Conservation (phyloP, 1,140 invertebrate genomes). For the Steinernema khuongi region DNA sequence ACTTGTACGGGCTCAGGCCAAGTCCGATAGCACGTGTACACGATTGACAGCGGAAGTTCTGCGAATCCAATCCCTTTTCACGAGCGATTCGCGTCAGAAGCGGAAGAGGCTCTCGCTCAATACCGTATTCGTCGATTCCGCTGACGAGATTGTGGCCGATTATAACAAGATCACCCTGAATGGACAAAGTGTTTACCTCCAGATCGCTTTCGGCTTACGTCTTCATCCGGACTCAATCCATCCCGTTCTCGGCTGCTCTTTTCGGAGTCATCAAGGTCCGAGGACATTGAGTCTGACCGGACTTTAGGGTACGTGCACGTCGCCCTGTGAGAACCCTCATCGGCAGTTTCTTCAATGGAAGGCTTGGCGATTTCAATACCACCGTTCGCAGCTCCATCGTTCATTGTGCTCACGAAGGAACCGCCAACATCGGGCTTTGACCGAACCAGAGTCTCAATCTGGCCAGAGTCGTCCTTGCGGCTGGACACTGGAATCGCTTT, state of each 20-base stretch:
- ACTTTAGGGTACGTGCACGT: not conserved
- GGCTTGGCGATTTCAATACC: not conserved
- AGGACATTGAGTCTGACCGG: not conserved
- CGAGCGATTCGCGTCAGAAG: constrained; percentile 42
- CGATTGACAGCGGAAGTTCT: constrained; percentile 49
- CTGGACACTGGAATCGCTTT: not conserved
- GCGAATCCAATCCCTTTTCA: constrained; percentile 44
- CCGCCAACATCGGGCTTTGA: not conserved
- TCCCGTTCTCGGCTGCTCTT: not conserved
- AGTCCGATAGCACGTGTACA: constrained; percentile 47
- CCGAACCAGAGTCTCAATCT: not conserved
- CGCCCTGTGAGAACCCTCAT: not conserved
- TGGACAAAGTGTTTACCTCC: not conserved
- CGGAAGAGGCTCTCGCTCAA: constrained; percentile 20
- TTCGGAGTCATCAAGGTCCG: not conserved
- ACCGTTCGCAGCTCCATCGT: not conserved
- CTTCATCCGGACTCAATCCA: not conserved
- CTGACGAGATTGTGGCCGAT: constrained; percentile 20
- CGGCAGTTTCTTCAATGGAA: not conserved
- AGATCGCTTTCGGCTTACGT: not conserved
- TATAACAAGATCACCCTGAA: constrained; percentile 25
- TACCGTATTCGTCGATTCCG: constrained; percentile 39
- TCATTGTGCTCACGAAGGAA: not conserved
- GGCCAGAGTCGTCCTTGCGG: not conserved
- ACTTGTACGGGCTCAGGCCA: constrained; percentile 48